These are phyloP conservation scores for Mastacembelus armatus DNA, from an alignment of 2,797 vertebrate species.

Conservation along the genomic window DNA sequence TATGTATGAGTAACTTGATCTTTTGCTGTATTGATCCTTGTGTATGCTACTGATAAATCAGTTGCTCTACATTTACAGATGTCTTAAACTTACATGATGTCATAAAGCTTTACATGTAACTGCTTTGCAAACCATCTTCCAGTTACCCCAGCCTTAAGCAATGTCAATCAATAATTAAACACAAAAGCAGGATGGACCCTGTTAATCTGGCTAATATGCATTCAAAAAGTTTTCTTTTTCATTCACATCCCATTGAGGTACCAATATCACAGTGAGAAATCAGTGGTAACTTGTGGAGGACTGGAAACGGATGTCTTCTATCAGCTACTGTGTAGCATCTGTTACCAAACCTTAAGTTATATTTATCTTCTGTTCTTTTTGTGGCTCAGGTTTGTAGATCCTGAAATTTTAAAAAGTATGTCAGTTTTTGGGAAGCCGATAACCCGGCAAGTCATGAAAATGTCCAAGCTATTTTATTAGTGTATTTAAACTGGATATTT, in stretches of 20 bases:
- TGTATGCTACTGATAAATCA: constrained; percentile 26
- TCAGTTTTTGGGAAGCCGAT: constrained; percentile 85
- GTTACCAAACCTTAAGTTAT: constrained; percentile 69
- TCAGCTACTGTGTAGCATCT: constrained; percentile 89
- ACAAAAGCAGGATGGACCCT: constrained; percentile 35
- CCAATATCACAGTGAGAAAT: neutral
- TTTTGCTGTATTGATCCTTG: constrained; percentile 48
- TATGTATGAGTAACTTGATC: constrained; percentile 8
- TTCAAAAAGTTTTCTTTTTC: constrained; percentile 24
- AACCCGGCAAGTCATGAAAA: constrained; percentile 75
- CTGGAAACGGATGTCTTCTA: constrained; percentile 41
- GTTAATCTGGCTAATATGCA: constrained; percentile 44
- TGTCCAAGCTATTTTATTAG: constrained; percentile 89
- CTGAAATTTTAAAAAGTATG: constrained; percentile 75
- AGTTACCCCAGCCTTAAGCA: constrained; percentile 32
- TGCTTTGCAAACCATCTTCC: constrained; percentile 40
- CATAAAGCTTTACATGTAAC: constrained; percentile 29
- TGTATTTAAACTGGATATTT: constrained; percentile 92
- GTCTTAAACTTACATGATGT: constrained; percentile 40
- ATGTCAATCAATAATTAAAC: constrained; percentile 45
- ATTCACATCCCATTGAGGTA: constrained; percentile 13
- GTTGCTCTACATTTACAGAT: constrained; percentile 33
- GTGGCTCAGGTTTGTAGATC: constrained; percentile 82
- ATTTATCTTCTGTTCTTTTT: constrained; percentile 57
- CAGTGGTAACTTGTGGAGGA: constrained; percentile 41